Evolutionary conservation across 2,113 vertebrate species (phyloP).

Genomic region (Cnemophilus loriae): DNA sequence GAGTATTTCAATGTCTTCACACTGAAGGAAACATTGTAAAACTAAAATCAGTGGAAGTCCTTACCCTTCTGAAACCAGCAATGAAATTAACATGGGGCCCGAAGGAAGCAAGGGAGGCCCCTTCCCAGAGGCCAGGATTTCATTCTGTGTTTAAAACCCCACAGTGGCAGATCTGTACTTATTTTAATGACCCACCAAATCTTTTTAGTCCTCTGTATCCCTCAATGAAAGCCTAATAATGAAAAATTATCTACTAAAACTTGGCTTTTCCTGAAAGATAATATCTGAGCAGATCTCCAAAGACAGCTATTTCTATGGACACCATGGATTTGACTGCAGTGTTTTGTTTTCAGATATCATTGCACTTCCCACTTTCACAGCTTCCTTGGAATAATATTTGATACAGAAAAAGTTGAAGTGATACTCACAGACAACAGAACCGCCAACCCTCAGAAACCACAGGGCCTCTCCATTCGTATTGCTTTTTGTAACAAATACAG

Average conservation of each 20-base stretch:
- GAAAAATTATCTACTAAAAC: neutral
- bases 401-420: neutral
- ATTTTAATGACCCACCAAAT: neutral
- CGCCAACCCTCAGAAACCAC: neutral
- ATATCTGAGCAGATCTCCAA: neutral
- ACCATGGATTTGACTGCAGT: neutral
- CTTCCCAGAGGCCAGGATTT: neutral
- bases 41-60: neutral
- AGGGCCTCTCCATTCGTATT: neutral
- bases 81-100: neutral
- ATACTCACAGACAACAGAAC: neutral
- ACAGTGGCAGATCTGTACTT: neutral
- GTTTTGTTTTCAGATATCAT: neutral
- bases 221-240: neutral
- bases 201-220: neutral
- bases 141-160: constrained; percentile 1
- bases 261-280: neutral
- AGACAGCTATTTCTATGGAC: neutral
- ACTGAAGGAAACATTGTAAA: neutral
- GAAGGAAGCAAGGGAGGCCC: neutral
- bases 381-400: constrained; percentile 13
- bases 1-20: neutral
- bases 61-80: neutral
- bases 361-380: neutral
- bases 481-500: constrained; percentile 19